phyloP scores from a whole-genome alignment of 1,140 invertebrate species.

The Holotrichia oblita region DNA sequence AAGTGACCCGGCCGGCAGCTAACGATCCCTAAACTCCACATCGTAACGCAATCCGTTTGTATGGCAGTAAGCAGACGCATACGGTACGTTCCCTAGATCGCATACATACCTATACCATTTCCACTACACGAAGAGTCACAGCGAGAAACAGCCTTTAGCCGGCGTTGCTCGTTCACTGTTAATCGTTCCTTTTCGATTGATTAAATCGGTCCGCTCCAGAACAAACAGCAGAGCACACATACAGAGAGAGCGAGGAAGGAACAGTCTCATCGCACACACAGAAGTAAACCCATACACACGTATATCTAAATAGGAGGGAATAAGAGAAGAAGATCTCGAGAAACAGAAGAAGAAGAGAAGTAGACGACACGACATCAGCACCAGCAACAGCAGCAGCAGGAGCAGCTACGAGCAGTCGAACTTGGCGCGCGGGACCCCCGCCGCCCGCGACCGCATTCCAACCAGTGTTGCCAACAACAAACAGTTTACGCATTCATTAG shows the following conservation, averaged over 20 bases:
- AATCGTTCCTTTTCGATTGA: slow-evolving; percentile 47
- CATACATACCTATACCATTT: not conserved
- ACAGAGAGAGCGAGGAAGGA: slow-evolving; percentile 18
- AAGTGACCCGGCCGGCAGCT: not conserved
- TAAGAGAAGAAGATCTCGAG: slow-evolving; percentile 46
- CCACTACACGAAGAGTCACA: not conserved
- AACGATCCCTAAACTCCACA: not conserved
- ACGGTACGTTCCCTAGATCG: not conserved
- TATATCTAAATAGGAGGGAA: slow-evolving; percentile 43
- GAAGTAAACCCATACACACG: slow-evolving; percentile 45
- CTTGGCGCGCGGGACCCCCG: slow-evolving; percentile 48
- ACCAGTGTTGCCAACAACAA: slow-evolving; percentile 57
- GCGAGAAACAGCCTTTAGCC: not conserved
- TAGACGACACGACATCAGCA: slow-evolving; percentile 15
- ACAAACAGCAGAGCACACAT: slow-evolving; percentile 31
- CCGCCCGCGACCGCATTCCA: slow-evolving; percentile 58
- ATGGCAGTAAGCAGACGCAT: not conserved
- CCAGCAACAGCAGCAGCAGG: not conserved
- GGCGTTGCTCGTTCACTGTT: not conserved
- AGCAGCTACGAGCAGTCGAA: slow-evolving; percentile 47
- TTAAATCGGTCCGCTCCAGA: slow-evolving; percentile 44
- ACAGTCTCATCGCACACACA: not conserved
- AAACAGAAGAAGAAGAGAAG: not conserved
- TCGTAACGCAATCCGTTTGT: not conserved
- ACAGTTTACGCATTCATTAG: slow-evolving; percentile 60